Conservation (phyloP, 2,113 vertebrate species). For the Cebidichthys violaceus region DNA sequence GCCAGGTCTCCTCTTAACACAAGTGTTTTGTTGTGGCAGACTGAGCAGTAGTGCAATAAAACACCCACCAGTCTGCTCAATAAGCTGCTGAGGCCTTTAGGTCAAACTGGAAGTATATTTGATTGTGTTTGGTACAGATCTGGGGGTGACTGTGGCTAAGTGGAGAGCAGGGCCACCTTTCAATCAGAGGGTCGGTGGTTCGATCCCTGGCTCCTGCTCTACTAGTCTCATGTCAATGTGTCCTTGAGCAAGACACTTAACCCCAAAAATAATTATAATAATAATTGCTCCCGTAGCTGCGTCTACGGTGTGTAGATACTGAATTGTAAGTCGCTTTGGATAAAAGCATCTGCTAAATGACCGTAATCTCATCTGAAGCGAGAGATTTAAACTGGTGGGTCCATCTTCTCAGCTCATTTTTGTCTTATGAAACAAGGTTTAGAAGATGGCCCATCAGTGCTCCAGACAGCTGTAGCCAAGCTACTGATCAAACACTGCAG, state of each 20-base stretch:
- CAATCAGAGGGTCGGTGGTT: no score
- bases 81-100: constrained; percentile 32
- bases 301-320: no score
- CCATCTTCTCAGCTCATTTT: not conserved
- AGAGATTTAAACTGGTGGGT: not conserved
- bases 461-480: constrained; percentile 55
- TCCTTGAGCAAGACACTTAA: no score
- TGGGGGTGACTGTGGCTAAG: no score
- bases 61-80: constrained; percentile 57
- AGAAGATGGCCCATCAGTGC: constrained; percentile 54
- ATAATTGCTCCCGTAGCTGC: no score
- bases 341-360: no score
- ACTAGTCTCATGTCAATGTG: no score
- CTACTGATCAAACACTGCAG: constrained; percentile 44
- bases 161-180: no score
- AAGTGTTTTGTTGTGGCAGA: constrained; percentile 68
- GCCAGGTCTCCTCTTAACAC: constrained; percentile 51
- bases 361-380: not conserved
- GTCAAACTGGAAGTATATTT: constrained; percentile 35
- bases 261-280: no score
- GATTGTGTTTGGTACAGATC: no score
- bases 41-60: constrained; percentile 69
- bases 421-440: constrained; percentile 1
- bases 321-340: no score
- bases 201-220: no score